Percentiles rank a stretch among this genome's conserved stretches.
Evolutionary conservation across 2,797 vertebrate species (phyloP).

Genomic region (Eurystomus glaucurus): DNA sequence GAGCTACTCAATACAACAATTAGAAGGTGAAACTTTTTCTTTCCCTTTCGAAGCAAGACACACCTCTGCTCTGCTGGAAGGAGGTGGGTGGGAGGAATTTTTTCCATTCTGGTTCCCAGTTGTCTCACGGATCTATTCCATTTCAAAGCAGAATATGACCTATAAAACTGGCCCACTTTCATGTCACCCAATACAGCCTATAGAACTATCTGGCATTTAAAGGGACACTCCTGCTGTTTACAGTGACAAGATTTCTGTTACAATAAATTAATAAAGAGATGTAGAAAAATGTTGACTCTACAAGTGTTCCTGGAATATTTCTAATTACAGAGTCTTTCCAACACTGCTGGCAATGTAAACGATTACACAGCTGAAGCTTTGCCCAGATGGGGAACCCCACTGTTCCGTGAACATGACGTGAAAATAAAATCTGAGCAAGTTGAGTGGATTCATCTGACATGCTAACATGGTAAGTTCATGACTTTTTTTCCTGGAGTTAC

Average conservation of each 20-base stretch:
- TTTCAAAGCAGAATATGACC: slow-evolving; percentile 45
- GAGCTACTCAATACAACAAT: slow-evolving; percentile 73
- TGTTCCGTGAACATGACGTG: not conserved
- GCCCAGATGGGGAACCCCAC: not conserved
- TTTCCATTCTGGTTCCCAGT: slow-evolving; percentile 10
- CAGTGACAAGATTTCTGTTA: not conserved
- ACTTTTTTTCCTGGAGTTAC: not conserved
- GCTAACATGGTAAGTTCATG: not conserved
- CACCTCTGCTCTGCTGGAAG: slow-evolving; percentile 54
- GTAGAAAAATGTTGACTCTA: not conserved
- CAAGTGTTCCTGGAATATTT: slow-evolving; percentile 13
- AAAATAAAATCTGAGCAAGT: not conserved
- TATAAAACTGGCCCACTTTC: slow-evolving; percentile 58
- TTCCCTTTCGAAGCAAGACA: slow-evolving; percentile 54
- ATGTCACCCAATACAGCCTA: not conserved
- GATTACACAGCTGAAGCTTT: slow-evolving; percentile 6
- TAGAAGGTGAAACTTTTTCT: slow-evolving; percentile 79
- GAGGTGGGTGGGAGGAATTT: slow-evolving; percentile 57
- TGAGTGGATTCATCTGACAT: not conserved
- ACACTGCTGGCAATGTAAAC: not conserved
- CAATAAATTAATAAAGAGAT: not conserved
- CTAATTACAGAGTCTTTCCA: slow-evolving; percentile 23
- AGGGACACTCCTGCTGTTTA: not conserved
- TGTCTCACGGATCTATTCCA: slow-evolving; percentile 19
- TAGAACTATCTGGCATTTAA: not conserved